Conservation (phyloP, 2,888 invertebrate species). For the Chloroclystis v-ata region DNA sequence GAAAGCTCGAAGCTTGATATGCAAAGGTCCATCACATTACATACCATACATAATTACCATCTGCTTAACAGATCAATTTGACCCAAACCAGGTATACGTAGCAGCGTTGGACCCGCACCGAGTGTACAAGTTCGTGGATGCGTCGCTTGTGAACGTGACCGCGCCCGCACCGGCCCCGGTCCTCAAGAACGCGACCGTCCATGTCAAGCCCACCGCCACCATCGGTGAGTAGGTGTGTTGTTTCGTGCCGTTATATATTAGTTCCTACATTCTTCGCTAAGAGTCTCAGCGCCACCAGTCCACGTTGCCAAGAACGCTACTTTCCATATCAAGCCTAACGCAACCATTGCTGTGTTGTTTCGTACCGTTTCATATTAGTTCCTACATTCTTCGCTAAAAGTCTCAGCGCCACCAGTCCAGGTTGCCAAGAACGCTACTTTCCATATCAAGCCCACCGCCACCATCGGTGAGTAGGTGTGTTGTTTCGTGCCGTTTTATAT, state of each 20-base stretch:
- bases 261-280: conserved; percentile 17
- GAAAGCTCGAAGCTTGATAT: too few relatives aligned
- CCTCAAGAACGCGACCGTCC: conserved; percentile 29
- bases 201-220: conserved; percentile 67
- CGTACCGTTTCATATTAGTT: conserved; percentile 10
- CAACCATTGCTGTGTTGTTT: conserved; percentile 54
- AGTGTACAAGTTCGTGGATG: conserved; percentile 73
- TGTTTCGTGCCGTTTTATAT: conserved; percentile 20
- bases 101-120: conserved; percentile 84
- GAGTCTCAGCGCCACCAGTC: conserved; percentile 28
- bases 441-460: conserved; percentile 65
- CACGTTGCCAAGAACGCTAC: conserved; percentile 22
- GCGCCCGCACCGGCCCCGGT: not conserved
- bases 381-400: conserved; percentile 27
- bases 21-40: too few relatives aligned
- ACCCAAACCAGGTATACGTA: conserved; percentile 82
- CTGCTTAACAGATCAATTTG: too few relatives aligned
- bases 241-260: conserved; percentile 16
- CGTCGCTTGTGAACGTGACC: conserved; percentile 36
- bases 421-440: conserved; percentile 25
- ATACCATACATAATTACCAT: too few relatives aligned
- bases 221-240: conserved; percentile 59
- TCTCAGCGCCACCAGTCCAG: conserved; percentile 19
- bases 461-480: conserved; percentile 61
- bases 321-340: conserved; percentile 59